These are phyloP conservation scores for Oscheius myriophilus DNA, from an alignment of 2,888 invertebrate species.

Conservation along the genomic window DNA sequence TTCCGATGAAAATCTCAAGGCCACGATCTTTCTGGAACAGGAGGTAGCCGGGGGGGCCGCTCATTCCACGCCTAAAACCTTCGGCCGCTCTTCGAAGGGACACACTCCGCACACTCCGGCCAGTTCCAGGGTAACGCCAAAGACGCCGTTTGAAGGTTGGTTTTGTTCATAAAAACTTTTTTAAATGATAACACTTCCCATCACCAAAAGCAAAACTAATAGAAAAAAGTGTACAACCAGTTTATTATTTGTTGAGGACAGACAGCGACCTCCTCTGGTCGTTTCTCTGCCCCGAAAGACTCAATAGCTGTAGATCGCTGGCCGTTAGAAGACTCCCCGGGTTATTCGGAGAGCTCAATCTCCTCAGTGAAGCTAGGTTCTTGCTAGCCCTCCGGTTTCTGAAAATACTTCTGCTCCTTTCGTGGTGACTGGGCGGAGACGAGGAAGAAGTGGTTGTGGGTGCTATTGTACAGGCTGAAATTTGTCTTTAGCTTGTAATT, in stretches of 20 bases:
- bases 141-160: slow-evolving; percentile 14
- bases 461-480: slow-evolving; percentile 1
- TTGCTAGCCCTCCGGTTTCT: slow-evolving; percentile 36
- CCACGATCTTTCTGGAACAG: neutral
- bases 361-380: slow-evolving; percentile 35
- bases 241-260: slow-evolving; percentile 19
- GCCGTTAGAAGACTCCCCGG: slow-evolving; percentile 43
- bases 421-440: slow-evolving; percentile 40
- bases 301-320: slow-evolving; percentile 47
- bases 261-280: slow-evolving; percentile 43
- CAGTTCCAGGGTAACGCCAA: slow-evolving; percentile 1
- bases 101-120: too few relatives aligned
- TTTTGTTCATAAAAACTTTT: neutral
- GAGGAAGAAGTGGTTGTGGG: slow-evolving; percentile 35
- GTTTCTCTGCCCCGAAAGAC: slow-evolving; percentile 29
- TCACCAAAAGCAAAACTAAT: too few relatives aligned
- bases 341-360: slow-evolving; percentile 49
- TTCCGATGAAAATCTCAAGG: slow-evolving; percentile 2
- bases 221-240: too few relatives aligned
- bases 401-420: slow-evolving; percentile 37
- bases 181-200: too few relatives aligned
- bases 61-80: neutral
- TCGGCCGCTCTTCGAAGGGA: neutral
- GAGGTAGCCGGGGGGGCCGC: neutral
- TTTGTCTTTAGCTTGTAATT: neutral